These are phyloP conservation scores for Orius insidiosus DNA, from an alignment of 1,140 invertebrate genomes.

Conservation along the genomic window DNA sequence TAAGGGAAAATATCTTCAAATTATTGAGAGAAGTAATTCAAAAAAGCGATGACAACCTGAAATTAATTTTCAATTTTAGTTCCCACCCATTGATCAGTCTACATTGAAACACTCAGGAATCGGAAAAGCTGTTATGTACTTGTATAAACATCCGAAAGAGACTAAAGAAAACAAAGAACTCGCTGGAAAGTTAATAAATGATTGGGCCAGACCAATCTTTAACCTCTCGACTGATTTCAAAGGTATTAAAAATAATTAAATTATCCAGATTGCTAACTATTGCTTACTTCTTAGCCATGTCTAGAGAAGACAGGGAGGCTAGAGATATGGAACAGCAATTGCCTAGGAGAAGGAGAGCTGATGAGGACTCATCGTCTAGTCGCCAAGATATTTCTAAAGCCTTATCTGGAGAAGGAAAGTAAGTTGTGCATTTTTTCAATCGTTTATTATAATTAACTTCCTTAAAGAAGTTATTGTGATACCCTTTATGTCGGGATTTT, in stretches of 20 bases:
- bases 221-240: constrained; percentile 94
- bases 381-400: constrained; percentile 40
- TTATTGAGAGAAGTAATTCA: constrained; percentile 72
- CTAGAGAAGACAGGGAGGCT: constrained; percentile 72
- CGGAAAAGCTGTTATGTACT: constrained; percentile 97
- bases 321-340: constrained; percentile 79
- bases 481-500: too few species aligned
- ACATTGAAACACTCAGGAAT: constrained; percentile 88
- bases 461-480: too few species aligned
- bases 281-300: constrained; percentile 38
- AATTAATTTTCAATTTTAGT: constrained; percentile 53
- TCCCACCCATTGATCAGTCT: constrained; percentile 77
- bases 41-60: too few species aligned
- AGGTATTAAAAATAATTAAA: constrained; percentile 26
- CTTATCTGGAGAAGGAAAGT: constrained; percentile 40
- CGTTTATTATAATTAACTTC: too few species aligned
- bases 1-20: constrained; percentile 76
- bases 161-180: constrained; percentile 81
- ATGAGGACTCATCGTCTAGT: constrained; percentile 22
- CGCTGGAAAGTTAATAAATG: constrained; percentile 83
- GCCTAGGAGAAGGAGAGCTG: constrained; percentile 39
- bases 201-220: constrained; percentile 94
- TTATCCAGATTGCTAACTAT: neutral
- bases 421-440: too few species aligned
- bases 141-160: constrained; percentile 97